A percentile compares a stretch with the other conserved stretches of the same genome.
These are phyloP conservation scores for Helogale parvula DNA, from an alignment of 2,113 vertebrate genomes.

Conservation along the genomic window DNA sequence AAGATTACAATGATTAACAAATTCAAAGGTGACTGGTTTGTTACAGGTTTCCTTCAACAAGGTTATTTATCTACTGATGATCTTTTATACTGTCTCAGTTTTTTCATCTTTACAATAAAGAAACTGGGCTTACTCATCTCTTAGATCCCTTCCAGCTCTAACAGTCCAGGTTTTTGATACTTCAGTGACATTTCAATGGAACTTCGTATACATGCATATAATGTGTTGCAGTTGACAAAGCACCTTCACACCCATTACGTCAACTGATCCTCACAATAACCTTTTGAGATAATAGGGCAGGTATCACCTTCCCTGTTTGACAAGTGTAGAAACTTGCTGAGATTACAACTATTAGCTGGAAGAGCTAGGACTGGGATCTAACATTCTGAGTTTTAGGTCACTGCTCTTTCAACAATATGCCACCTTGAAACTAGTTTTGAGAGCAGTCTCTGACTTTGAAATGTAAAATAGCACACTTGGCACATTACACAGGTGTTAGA, in stretches of 20 bases:
- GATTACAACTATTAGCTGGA: background rate
- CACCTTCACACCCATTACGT: background rate
- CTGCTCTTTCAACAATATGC: background rate
- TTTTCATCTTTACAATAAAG: conserved; percentile 50
- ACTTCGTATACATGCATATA: background rate
- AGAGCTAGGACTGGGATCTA: background rate
- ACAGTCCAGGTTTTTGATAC: background rate
- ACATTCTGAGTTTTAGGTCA: background rate
- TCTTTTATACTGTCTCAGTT: background rate
- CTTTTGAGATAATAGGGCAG: background rate
- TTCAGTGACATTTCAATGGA: background rate
- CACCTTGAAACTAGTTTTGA: background rate
- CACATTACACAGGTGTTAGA: background rate
- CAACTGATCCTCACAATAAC: background rate
- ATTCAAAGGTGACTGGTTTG: conserved; percentile 27
- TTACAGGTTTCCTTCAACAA: background rate
- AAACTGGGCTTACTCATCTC: background rate
- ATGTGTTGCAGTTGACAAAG: background rate
- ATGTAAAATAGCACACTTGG: background rate
- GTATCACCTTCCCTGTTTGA: background rate
- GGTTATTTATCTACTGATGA: background rate
- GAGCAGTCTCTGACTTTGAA: background rate
- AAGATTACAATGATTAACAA: background rate
- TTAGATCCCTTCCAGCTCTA: background rate
- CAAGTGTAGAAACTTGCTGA: background rate